Base-by-base conservation (phyloP, 2,797 vertebrate species). In the Rhinichthys osculus region DNA sequence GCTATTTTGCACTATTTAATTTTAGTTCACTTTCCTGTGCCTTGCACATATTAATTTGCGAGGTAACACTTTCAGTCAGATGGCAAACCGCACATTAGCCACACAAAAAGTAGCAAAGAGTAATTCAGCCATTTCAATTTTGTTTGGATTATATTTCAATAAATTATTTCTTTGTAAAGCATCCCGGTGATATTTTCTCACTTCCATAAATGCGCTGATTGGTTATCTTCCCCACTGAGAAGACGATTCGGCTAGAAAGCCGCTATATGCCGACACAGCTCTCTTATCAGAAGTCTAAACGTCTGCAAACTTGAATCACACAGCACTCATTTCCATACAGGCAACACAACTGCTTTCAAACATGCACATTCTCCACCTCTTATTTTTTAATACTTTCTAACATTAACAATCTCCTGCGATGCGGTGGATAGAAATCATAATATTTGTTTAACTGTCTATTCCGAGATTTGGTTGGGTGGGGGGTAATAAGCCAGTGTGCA, bases 231-330 rank as follows among this genome's bases (percentile, higher is more conserved):
- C 70, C 83, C 38, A 83, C 93, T 90, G 93, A 93, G 93, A 93
- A 91, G 73, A 87, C 91, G 90, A 92, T 93, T 93, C 92, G 90
- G 90, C 92, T 91, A 90, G 91, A 92, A 93, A 93, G 85, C 90
- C 78, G 76, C 11, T 91, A 89, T 92, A 64, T 54, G 57, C 35
- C 14, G 57, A 67, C 52, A 27, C 70, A 59, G 38, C 38, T 72
- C 33, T 42, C 40, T 91, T 90, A 82, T 84, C 83, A 85, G 50
- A 70, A 33, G 35, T 83, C 38, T 77, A 67, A 81, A 91, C 33
- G 78, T 77, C 74, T 81, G 47, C 30, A 82, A 84, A 82, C 42
- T 78, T 83, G 77, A 50, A 38, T 80, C 38, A 81, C 42, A 76
- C 59, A 19, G 42, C 10, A 44, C 50, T 82, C 57, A 85, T 85